Evolutionary conservation across 2,113 vertebrate genomes (phyloP).

Genomic region (Rhinichthys klamathensis): DNA sequence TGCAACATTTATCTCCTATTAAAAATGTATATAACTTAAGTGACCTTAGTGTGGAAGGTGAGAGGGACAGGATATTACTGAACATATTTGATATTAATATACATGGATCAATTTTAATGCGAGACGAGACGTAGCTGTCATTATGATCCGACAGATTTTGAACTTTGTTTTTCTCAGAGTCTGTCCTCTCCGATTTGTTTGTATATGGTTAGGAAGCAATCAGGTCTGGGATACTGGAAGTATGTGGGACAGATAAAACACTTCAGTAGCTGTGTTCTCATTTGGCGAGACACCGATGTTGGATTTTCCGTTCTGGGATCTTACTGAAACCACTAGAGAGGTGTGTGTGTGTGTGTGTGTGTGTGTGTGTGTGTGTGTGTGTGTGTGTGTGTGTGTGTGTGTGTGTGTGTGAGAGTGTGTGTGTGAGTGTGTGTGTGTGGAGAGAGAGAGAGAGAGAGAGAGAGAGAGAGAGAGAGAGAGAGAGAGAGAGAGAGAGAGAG

Average conservation of each 20-base stretch:
- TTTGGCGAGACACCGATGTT: constrained; percentile 30
- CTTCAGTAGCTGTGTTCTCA: constrained; percentile 46
- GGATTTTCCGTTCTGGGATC: constrained; percentile 37
- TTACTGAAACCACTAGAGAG: constrained; percentile 30
- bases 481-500: neutral
- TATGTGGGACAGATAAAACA: constrained; percentile 58
- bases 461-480: neutral
- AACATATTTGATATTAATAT: neutral
- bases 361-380: no score
- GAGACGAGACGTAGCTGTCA: neutral
- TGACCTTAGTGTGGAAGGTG: constrained; percentile 27
- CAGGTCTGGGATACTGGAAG: constrained; percentile 48
- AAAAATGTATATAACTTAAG: constrained; percentile 1
- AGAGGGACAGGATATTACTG: neutral
- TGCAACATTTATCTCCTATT: neutral
- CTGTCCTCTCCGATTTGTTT: neutral
- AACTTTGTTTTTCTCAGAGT: constrained; percentile 2
- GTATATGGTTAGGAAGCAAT: constrained; percentile 31
- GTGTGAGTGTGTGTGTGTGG: no score
- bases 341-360: no score
- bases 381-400: no score
- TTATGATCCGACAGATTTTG: neutral
- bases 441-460: no score
- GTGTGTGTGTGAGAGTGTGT: no score
- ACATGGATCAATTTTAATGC: neutral